Base-by-base conservation (phyloP, 53 echinoderm and acorn worm species). In the Glandiceps talaboti region DNA sequence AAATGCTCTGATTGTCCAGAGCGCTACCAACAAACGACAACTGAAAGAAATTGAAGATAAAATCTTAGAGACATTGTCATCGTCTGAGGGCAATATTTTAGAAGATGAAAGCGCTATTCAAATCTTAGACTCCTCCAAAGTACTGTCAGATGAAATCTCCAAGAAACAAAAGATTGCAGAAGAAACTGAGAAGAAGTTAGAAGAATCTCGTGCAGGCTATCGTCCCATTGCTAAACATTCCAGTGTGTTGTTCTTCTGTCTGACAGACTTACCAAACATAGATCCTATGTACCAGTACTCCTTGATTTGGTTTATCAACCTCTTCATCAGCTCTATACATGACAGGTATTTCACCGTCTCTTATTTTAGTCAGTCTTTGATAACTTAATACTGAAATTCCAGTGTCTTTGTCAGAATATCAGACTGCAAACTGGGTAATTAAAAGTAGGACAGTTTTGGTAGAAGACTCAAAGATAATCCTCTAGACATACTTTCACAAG, bases 221-320 rank as follows among this genome's bases (percentile, higher is more conserved):
- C 91, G 99, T 14, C 99, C 99, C 33, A 99, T 99, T 33, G 99
- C 99, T 33, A 99, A 94, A 33, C 99, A 99, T 77, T 93, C 99
- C 76, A 99, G 97, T 30, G 93, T 99, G 73, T 74, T 99, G 81
- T 99, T 99, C 85, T 99, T 99, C 86, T 94, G 91, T 33, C 93
- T 99, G 31, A 85, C 89, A 29, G 99, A 99, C 80, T 85, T 99
- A 72, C 99, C 99, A 31, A 99, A 99, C 88, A 99, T 99, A 27
- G 99, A 99, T 33, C 99, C 99, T 74, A 99, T 99, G 99, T 99
- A 99, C 76, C 99, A 99, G 81, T 99, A 93, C 85, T 99, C 99
- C 0, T 87, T 99, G 73, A 99, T 88, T 30, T 99, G 99, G 99
- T 99, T 93, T 85, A 92, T 99, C 88, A 99, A 99, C 76, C 90